Evolutionary conservation across 2,113 vertebrate genomes (phyloP).

Genomic region (Plecturocebus donacophilus): DNA sequence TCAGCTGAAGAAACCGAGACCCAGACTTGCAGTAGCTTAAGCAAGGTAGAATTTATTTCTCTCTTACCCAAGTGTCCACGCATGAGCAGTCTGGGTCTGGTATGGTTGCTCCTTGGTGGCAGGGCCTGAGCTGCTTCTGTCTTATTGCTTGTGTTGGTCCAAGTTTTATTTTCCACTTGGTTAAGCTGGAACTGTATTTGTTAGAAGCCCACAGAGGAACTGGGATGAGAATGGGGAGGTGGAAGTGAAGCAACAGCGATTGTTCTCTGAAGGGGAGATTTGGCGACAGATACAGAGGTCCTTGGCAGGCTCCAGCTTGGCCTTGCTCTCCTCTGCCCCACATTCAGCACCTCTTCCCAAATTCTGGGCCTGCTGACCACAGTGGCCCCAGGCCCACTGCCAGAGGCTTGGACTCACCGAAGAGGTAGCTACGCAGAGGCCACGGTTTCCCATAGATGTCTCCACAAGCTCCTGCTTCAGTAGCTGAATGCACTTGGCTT

Average conservation of each 20-base stretch:
- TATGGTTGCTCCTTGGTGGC: not conserved
- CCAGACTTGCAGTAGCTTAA: not conserved
- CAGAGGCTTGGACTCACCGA: not conserved
- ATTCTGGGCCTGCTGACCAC: not conserved
- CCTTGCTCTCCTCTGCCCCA: not conserved
- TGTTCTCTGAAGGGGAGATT: not conserved
- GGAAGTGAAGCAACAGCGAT: not conserved
- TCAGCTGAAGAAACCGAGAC: not conserved
- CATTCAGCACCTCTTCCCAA: not conserved
- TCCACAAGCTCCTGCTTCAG: not conserved
- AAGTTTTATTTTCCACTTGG: not conserved
- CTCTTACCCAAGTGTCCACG: accelerated
- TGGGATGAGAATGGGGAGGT: not conserved
- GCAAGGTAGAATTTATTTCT: not conserved
- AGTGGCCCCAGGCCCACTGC: not conserved
- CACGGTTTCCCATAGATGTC: not conserved
- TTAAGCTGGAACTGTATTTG: not conserved
- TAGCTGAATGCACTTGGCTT: not conserved
- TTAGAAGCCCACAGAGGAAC: not conserved
- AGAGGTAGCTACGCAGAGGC: accelerated
- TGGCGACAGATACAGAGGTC: not conserved
- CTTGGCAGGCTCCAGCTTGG: not conserved
- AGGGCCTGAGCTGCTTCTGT: not conserved
- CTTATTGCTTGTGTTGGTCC: not conserved
- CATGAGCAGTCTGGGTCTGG: not conserved